Evolutionary conservation across 1,140 invertebrate genomes (phyloP).

Genomic region (Elymnias hypermnestra): DNA sequence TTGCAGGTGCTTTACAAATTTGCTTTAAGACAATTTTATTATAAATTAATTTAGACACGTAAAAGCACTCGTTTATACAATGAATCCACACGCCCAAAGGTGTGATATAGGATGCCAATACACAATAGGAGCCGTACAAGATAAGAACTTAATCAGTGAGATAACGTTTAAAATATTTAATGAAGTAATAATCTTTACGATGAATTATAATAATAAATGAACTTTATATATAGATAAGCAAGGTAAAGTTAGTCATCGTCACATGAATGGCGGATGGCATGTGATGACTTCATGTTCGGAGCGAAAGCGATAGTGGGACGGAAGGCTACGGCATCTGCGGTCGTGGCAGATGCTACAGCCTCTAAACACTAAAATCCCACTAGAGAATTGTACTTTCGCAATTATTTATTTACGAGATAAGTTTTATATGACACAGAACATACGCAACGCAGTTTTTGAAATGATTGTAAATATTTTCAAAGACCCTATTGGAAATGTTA

Average conservation of each 20-base stretch:
- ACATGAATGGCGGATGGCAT: conserved; percentile 12
- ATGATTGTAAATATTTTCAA: background rate
- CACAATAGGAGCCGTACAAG: too few relatives aligned
- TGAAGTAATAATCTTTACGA: too few relatives aligned
- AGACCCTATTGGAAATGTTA: background rate
- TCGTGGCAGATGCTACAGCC: background rate
- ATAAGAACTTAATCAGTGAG: too few relatives aligned
- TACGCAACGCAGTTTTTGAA: conserved; percentile 1
- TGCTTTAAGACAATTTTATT: too few relatives aligned
- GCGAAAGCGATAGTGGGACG: conserved; percentile 28
- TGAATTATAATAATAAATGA: too few relatives aligned
- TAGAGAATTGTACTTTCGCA: conserved; percentile 9
- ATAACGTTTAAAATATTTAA: too few relatives aligned
- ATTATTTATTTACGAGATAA: conserved; percentile 4
- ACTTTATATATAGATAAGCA: conserved; percentile 16
- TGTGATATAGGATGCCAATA: too few relatives aligned
- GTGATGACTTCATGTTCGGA: conserved; percentile 24
- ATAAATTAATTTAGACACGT: too few relatives aligned
- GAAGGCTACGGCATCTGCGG: conserved; percentile 12
- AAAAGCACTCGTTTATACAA: too few relatives aligned
- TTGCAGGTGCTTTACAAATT: too few relatives aligned
- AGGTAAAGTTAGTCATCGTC: conserved; percentile 15
- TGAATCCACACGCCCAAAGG: too few relatives aligned
- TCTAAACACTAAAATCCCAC: conserved; percentile 2
- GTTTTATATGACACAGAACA: background rate